Conservation (phyloP, 2,113 vertebrate species). For the Dipodomys spectabilis region DNA sequence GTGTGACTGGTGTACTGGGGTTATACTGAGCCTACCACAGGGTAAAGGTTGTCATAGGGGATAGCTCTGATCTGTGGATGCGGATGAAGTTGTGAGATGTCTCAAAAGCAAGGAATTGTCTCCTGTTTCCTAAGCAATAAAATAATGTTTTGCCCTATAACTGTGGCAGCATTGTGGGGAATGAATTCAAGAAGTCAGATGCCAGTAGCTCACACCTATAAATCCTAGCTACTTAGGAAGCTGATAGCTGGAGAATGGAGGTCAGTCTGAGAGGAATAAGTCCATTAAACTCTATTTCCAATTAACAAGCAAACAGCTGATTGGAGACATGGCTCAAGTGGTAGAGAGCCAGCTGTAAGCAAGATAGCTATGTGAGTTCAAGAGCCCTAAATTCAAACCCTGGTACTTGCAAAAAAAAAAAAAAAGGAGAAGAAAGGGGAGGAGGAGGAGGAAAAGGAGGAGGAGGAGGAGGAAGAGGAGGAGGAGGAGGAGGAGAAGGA, state of each 20-base stretch:
- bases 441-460: background rate
- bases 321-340: no score
- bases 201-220: background rate
- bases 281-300: no score
- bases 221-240: no score
- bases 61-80: background rate
- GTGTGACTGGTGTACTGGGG: background rate
- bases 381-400: no score
- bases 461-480: background rate
- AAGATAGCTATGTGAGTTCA: no score
- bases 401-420: no score
- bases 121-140: constrained; percentile 7
- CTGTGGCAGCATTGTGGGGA: background rate
- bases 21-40: background rate
- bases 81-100: background rate
- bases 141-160: constrained; percentile 10
- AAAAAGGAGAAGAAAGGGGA: no score
- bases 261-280: no score
- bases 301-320: no score
- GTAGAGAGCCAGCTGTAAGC: no score
- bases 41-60: background rate
- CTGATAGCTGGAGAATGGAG: no score
- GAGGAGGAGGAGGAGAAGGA: background rate
- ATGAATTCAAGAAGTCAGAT: background rate
- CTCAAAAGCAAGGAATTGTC: background rate